Evolutionary conservation across 2,113 vertebrate species (phyloP).

Genomic region (Hemiprocne comata): DNA sequence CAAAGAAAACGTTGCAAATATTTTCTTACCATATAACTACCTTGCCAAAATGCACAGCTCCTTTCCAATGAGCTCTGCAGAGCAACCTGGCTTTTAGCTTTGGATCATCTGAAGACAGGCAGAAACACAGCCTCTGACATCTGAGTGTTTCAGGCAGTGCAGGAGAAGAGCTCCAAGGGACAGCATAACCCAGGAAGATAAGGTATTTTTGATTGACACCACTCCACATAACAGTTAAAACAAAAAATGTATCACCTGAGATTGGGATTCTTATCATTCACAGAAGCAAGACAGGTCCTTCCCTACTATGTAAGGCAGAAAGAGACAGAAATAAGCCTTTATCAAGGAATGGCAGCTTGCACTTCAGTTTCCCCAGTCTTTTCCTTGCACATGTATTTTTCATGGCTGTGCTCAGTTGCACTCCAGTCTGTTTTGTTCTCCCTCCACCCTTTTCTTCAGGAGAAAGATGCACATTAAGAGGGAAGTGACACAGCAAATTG

Average conservation of each 20-base stretch:
- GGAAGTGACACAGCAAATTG: neutral
- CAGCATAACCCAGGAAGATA: neutral
- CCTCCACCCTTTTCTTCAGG: neutral
- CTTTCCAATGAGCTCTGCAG: neutral
- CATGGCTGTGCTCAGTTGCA: neutral
- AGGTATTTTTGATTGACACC: neutral
- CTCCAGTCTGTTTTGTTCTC: neutral
- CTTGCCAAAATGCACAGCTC: neutral
- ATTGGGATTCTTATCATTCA: neutral
- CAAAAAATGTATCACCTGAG: neutral
- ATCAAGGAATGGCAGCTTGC: neutral
- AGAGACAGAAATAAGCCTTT: neutral
- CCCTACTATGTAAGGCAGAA: neutral
- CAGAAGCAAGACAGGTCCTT: neutral
- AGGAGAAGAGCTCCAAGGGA: neutral
- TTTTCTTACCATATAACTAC: neutral
- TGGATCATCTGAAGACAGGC: neutral
- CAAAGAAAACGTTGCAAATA: no score
- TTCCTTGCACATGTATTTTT: no score
- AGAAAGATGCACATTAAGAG: accelerated
- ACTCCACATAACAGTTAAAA: neutral
- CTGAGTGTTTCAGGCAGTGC: neutral
- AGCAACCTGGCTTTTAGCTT: neutral
- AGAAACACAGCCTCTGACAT: neutral
- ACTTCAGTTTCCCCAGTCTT: neutral